Conservation (phyloP, 2,113 vertebrate species). For the Vombatus ursinus region DNA sequence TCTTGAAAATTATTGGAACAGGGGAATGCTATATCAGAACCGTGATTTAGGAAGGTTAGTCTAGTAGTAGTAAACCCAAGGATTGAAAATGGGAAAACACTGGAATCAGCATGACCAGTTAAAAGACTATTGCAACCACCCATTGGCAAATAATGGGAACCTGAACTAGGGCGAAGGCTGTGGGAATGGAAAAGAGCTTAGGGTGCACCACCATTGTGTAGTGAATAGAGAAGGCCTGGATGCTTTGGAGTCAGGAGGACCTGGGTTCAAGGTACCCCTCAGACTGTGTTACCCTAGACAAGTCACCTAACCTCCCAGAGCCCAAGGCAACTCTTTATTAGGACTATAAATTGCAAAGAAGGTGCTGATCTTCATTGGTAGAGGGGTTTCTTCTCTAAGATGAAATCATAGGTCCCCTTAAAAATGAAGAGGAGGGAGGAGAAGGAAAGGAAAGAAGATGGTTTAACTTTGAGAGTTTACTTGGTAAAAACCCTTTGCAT, state of each 20-base stretch:
- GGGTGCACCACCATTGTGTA: too few species aligned
- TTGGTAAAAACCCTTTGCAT: too few species aligned
- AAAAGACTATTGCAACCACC: background rate
- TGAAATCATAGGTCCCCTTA: background rate
- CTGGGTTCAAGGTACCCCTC: too few species aligned
- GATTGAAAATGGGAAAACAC: background rate
- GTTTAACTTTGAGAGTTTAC: background rate
- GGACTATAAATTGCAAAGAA: background rate
- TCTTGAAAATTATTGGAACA: background rate
- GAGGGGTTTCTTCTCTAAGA: background rate
- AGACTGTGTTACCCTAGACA: background rate
- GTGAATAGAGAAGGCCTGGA: background rate
- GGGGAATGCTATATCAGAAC: background rate
- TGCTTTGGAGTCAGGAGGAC: background rate
- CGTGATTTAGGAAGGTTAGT: accelerated
- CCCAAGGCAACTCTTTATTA: background rate
- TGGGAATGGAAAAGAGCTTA: background rate
- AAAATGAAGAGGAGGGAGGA: too few species aligned
- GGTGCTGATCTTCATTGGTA: background rate
- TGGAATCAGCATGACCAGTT: background rate
- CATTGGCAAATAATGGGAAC: background rate
- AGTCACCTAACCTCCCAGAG: background rate
- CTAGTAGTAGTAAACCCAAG: accelerated
- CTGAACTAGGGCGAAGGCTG: background rate
- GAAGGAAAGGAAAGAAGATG: background rate